Conservation (phyloP, 2,888 invertebrate genomes). For the Mesochorus sp. region DNA sequence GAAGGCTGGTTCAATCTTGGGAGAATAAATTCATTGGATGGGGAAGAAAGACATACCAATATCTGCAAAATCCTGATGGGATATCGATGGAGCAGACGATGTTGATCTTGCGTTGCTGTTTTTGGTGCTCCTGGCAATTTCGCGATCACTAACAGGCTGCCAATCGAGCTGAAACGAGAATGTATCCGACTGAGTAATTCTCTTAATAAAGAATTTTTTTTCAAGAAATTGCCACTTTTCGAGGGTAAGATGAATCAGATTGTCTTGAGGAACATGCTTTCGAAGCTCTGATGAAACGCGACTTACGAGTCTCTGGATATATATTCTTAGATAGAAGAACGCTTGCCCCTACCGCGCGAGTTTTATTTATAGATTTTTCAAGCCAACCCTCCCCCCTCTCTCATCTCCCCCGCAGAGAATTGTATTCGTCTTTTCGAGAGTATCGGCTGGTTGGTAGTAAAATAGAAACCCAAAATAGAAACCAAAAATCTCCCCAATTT, state of each 20-base stretch:
- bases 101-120: conserved; percentile 76
- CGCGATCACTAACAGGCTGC: conserved; percentile 72
- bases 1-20: not conserved
- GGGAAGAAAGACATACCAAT: conserved; percentile 70
- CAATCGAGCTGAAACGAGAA: conserved; percentile 71
- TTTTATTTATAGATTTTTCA: conserved; percentile 65
- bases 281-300: conserved; percentile 54
- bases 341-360: conserved; percentile 73
- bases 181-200: conserved; percentile 32
- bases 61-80: conserved; percentile 73
- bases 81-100: conserved; percentile 68
- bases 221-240: too few species aligned
- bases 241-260: conserved; percentile 46
- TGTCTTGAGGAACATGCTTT: conserved; percentile 34
- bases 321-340: conserved; percentile 78
- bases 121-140: conserved; percentile 70
- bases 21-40: too few species aligned
- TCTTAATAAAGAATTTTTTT: conserved; percentile 32
- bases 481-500: not conserved
- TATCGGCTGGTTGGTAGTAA: too few species aligned
- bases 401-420: conserved; percentile 1
- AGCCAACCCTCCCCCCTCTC: conserved; percentile 37
- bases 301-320: conserved; percentile 73
- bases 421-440: conserved; percentile 12
- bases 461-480: too few species aligned